Evolutionary conservation across 2,797 vertebrate genomes (phyloP).

Genomic region (Cyclopterus lumpus): DNA sequence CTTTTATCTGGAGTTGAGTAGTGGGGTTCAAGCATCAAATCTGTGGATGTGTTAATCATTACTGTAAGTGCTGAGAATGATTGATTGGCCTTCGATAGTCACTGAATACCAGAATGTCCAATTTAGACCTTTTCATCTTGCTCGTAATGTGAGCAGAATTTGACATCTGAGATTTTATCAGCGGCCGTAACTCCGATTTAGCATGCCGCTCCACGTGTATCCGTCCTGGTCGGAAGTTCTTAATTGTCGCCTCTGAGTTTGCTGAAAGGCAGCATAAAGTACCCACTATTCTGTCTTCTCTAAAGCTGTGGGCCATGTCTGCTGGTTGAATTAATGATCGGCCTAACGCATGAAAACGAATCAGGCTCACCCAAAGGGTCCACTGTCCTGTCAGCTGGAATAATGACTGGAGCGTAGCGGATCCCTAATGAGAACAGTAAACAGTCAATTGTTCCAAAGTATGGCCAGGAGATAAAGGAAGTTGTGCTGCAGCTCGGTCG

Average conservation of each 20-base stretch:
- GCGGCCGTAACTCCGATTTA: slow-evolving; percentile 31
- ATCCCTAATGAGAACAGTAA: slow-evolving; percentile 77
- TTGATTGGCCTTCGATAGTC: slow-evolving; percentile 29
- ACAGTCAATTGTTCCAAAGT: slow-evolving; percentile 67
- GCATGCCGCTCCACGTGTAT: slow-evolving; percentile 38
- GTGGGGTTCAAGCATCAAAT: slow-evolving; percentile 21
- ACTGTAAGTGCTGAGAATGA: slow-evolving; percentile 14
- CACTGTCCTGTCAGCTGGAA: slow-evolving; percentile 77
- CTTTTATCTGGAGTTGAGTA: slow-evolving; percentile 20
- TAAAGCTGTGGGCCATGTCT: slow-evolving; percentile 68
- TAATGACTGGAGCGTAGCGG: slow-evolving; percentile 70
- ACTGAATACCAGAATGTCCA: slow-evolving; percentile 25
- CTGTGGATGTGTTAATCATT: slow-evolving; percentile 21
- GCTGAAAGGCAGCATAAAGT: slow-evolving; percentile 59
- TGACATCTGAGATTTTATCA: slow-evolving; percentile 24
- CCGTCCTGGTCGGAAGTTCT: slow-evolving; percentile 56
- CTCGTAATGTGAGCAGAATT: slow-evolving; percentile 20
- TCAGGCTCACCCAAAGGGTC: slow-evolving; percentile 71
- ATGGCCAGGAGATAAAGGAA: slow-evolving; percentile 54
- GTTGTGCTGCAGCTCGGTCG: slow-evolving; percentile 26
- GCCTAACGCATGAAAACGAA: slow-evolving; percentile 68
- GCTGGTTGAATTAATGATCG: slow-evolving; percentile 74
- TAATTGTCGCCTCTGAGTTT: slow-evolving; percentile 62
- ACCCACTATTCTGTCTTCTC: slow-evolving; percentile 56
- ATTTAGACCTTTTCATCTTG: slow-evolving; percentile 28